Conservation (phyloP, 2,888 invertebrate genomes). For the Lasioglossum morio region DNA sequence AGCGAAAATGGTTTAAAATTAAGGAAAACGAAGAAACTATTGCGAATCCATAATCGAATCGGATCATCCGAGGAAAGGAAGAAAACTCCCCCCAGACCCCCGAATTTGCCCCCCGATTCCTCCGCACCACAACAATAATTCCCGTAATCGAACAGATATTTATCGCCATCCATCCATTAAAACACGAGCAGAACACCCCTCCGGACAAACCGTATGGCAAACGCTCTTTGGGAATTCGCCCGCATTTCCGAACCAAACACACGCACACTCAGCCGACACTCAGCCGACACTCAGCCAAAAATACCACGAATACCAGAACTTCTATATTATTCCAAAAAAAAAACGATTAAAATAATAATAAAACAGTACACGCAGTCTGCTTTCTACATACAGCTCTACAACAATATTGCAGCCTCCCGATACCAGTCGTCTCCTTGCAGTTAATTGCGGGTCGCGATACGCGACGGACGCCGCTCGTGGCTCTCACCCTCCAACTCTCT, state of each 20-base stretch:
- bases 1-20: slow-evolving; percentile 34
- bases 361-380: slow-evolving; percentile 78
- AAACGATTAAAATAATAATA: slow-evolving; percentile 43
- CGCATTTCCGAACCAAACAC: slow-evolving; percentile 53
- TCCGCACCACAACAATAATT: slow-evolving; percentile 59
- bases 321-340: slow-evolving; percentile 53
- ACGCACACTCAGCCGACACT: slow-evolving; percentile 69
- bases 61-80: slow-evolving; percentile 32
- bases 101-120: slow-evolving; percentile 51
- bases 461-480: slow-evolving; percentile 33
- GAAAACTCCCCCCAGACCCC: slow-evolving; percentile 26
- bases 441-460: slow-evolving; percentile 68
- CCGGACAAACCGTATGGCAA: slow-evolving; percentile 57
- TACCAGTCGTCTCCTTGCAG: slow-evolving; percentile 84
- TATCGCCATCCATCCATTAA: slow-evolving; percentile 53
- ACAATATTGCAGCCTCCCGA: slow-evolving; percentile 80
- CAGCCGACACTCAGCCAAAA: too few species aligned
- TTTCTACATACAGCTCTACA: slow-evolving; percentile 77
- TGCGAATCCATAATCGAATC: slow-evolving; percentile 44
- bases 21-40: slow-evolving; percentile 22
- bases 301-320: slow-evolving; percentile 60
- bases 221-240: slow-evolving; percentile 56
- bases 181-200: slow-evolving; percentile 43
- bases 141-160: slow-evolving; percentile 45
- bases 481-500: neutral